Evolutionary conservation across 1,140 invertebrate genomes (phyloP).

Genomic region (Oreohelix idahoensis): DNA sequence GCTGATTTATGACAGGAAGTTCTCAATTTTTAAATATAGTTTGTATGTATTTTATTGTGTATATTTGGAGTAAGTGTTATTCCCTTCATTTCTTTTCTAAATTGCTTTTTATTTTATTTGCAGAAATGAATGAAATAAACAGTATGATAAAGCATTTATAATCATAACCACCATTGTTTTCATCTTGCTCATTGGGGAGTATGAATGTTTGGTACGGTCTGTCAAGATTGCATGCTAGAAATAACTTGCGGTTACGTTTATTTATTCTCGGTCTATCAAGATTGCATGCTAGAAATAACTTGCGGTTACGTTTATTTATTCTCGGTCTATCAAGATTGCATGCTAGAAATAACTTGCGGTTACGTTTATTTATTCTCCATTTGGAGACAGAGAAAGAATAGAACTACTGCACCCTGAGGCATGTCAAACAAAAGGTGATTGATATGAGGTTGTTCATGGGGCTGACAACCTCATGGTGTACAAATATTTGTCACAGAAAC

Average conservation of each 20-base stretch:
- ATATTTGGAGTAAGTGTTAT: not conserved
- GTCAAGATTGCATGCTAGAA: not conserved
- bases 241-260: too few relatives aligned
- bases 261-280: not conserved
- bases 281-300: not conserved
- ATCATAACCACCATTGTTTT: not conserved
- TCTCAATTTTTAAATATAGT: not conserved
- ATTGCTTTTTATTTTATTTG: not conserved
- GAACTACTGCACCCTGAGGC: too few relatives aligned
- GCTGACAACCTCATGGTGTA: too few relatives aligned
- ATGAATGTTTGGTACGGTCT: not conserved
- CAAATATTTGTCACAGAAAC: too few relatives aligned
- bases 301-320: too few relatives aligned
- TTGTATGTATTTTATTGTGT: not conserved
- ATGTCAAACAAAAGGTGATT: too few relatives aligned
- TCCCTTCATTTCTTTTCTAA: not conserved
- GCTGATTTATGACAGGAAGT: slow-evolving; percentile 55
- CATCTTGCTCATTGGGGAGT: not conserved
- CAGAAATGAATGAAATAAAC: not conserved
- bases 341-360: too few relatives aligned
- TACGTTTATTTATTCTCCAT: too few relatives aligned
- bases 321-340: not conserved
- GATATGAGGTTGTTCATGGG: too few relatives aligned
- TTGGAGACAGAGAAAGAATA: too few relatives aligned
- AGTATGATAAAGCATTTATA: not conserved